These are phyloP conservation scores for Spisula subtruncata DNA, from an alignment of 2,888 invertebrate species.

Conservation along the genomic window DNA sequence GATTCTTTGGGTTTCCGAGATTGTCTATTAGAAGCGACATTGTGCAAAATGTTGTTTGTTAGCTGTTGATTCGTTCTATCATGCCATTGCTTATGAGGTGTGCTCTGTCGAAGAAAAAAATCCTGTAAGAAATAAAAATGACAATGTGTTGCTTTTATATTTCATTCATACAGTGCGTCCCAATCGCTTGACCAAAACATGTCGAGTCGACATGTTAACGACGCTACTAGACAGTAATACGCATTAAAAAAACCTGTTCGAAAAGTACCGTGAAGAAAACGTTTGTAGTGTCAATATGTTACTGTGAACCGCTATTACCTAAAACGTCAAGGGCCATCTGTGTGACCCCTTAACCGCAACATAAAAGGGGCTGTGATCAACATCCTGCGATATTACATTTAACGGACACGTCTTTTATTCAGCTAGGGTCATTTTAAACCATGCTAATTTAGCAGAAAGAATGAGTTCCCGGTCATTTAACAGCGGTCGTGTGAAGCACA, in stretches of 20 bases:
- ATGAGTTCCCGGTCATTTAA: constrained; percentile 49
- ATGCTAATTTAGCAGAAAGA: constrained; percentile 41
- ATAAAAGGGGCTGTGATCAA: constrained; percentile 38
- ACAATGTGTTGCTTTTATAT: neutral
- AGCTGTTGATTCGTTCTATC: too few relatives aligned
- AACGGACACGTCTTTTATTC: constrained; percentile 32
- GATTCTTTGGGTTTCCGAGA: too few relatives aligned
- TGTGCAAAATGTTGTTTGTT: too few relatives aligned
- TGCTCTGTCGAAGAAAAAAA: neutral
- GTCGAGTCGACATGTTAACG: neutral
- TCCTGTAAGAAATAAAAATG: neutral
- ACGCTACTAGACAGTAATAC: neutral
- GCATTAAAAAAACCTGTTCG: neutral
- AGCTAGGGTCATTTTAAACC: constrained; percentile 41
- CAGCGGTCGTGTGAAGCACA: constrained; percentile 41
- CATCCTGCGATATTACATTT: constrained; percentile 41
- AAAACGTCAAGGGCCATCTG: constrained; percentile 1
- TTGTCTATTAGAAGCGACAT: too few relatives aligned
- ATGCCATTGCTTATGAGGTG: neutral
- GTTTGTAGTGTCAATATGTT: constrained; percentile 15
- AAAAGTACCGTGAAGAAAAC: neutral
- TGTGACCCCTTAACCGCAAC: constrained; percentile 43
- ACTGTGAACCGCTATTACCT: constrained; percentile 13
- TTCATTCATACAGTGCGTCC: neutral
- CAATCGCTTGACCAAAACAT: neutral